A percentile compares a stretch with the other conserved stretches of the same genome.
Conservation (phyloP, 2,888 invertebrate species). For the Xiphydria camelus region DNA sequence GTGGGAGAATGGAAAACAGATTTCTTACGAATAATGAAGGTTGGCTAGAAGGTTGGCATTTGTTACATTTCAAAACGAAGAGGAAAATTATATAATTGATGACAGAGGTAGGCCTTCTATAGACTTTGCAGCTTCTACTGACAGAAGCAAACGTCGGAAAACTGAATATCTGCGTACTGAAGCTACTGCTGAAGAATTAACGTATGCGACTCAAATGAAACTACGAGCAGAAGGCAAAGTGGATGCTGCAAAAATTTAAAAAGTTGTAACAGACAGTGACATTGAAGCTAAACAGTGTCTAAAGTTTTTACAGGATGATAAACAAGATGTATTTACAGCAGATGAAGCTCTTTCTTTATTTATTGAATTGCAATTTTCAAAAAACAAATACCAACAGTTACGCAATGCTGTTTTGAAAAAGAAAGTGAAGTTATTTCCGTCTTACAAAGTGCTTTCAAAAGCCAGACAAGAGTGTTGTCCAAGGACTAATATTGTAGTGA, state of each 20-base stretch:
- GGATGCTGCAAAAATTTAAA: conserved; percentile 23
- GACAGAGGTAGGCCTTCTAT: conserved; percentile 22
- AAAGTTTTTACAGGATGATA: conserved; percentile 11
- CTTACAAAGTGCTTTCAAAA: conserved; percentile 13
- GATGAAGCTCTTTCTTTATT: conserved; percentile 19
- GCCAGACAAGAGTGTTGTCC: conserved; percentile 20
- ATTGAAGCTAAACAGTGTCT: conserved; percentile 21
- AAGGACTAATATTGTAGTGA: conserved; percentile 15
- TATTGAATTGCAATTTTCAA: conserved; percentile 8
- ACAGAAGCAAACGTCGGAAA: conserved; percentile 22
- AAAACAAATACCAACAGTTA: conserved; percentile 8
- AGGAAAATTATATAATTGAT: too few relatives aligned
- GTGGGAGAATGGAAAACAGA: too few relatives aligned
- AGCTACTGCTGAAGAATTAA: conserved; percentile 11
- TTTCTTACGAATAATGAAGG: too few relatives aligned
- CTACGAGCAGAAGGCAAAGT: conserved; percentile 22
- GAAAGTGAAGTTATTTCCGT: conserved; percentile 7
- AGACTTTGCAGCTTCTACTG: conserved; percentile 22
- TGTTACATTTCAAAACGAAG: too few relatives aligned
- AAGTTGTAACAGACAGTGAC: conserved; percentile 21
- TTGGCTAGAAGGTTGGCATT: too few relatives aligned
- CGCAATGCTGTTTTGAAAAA: background rate
- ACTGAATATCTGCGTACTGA: conserved; percentile 16
- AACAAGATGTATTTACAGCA: conserved; percentile 7
- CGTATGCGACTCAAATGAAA: conserved; percentile 26